Evolutionary conservation across 2,888 invertebrate genomes (phyloP), one percentile per base, ranked within the genome.

Genomic region (Lamellibrachia columna): DNA sequence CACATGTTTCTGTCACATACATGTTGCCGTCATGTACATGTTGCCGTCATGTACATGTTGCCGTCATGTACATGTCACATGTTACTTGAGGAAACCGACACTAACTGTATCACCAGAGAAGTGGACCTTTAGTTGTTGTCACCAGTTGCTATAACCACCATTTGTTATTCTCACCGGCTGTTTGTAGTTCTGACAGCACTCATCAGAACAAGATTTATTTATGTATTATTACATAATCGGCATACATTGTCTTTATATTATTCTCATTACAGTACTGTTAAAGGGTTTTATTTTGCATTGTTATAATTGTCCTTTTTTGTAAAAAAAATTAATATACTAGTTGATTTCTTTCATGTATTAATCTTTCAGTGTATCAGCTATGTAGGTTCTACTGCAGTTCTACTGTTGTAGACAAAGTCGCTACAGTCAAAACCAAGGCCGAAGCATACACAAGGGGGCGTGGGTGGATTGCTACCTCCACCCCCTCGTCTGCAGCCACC

Each of bases 401-500:
- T 22, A 75, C 22, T 75, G 75, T 75, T 75, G n/a, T n/a, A 75
- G 75, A 22, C 75, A 75, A 22, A 75, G 22, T 75, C 75, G 22
- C 90, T 58, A n/a, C 75, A 75, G 15, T 95, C 97, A 91, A 97
- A 94, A 92, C 91, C 98, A 93, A 98, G 98, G 95, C 97, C 98
- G 3, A 98, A 98, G 96, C 96, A 97, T 97, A 0, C 97, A 1
- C 96, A 97, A 3, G 97, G 97, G 22, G 97, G 97, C 11, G 95
- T 94, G 40, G 93, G 95, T 8, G 96, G 96, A 2, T 97, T 98
- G 40, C 94, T 96, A 93, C 97, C 98, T 92, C 99, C 99, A 90
- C 99, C 99, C 7, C 98, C 99, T 11, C 93, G 91, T n/a, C 98
- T 98, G 92, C 94, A 94, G 11, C 90, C 90, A 7, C 90, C 92